Evolutionary conservation across 2,888 invertebrate species (phyloP), one percentile per base, ranked within the genome.

Genomic region (Napeogenes inachia): DNA sequence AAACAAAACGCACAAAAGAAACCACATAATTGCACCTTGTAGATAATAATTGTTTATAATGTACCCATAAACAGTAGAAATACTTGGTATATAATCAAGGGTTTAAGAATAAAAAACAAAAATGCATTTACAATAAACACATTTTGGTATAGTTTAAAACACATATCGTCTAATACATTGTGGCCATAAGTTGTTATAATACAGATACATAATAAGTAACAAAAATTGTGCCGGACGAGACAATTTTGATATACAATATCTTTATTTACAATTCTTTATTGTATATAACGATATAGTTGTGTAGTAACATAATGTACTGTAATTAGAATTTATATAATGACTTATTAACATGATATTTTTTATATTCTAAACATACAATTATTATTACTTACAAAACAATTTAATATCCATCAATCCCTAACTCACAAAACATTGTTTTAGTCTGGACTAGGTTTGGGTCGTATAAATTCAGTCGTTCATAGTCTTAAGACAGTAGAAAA

Each of bases 401-500:
- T 60, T 46, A 54, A 45, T 57, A 66, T 59, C 61, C 53, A 59
- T 53, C 58, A 63, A 55, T 56, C 64, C 57, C 63, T 62, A 64
- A 55, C 60, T 63, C 64, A 64, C 62, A 66, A 62, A 68, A 66
- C 67, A 61, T 56, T 21, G 21, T 57, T 60, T 45, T 59, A 45
- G 59, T 61, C 60, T 69, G 64, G 68, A 69, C 68, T 69, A 69
- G 68, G 61, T 67, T 66, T 58, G 68, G 68, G 63, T 67, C 65
- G 61, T 62, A 65, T 57, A 63, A 42, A 64, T 62, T 62, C 60
- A 64, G 55, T 63, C 57, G 59, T 57, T 57, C 38, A 54, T 42
- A 21, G 54, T 54, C 53, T 35, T 50, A 45, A 13, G 38, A 38
- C 13, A 57, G 46, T 33, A 45, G 45, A 42, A 57, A 38, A 59